phyloP scores from a whole-genome alignment of 2,113 vertebrate genomes.

The Campylomormyrus numenius region DNA sequence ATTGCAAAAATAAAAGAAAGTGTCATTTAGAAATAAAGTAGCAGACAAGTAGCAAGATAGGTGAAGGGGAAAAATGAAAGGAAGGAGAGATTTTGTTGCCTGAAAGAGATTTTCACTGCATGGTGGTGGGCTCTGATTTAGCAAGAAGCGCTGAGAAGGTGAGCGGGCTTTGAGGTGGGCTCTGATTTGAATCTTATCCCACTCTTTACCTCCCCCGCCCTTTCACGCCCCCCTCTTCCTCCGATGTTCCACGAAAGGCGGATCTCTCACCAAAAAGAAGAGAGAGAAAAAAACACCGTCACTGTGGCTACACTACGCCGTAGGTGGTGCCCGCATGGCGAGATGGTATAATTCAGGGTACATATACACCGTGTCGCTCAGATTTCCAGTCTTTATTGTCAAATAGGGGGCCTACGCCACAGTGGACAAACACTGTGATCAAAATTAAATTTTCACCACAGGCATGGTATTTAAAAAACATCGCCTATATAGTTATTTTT shows the following conservation, averaged over 20 bases:
- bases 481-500: neutral
- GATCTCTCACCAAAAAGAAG: conserved; percentile 49
- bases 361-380: neutral
- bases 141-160: conserved; percentile 27
- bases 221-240: conserved; percentile 61
- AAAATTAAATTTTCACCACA: neutral
- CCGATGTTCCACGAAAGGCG: conserved; percentile 68
- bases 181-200: conserved; percentile 64
- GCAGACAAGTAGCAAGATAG: neutral
- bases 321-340: neutral
- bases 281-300: conserved; percentile 36
- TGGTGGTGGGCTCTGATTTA: conserved; percentile 57
- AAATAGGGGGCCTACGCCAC: neutral
- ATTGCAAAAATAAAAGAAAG: neutral
- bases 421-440: neutral
- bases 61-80: neutral
- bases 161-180: conserved; percentile 52
- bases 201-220: conserved; percentile 38
- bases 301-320: conserved; percentile 40
- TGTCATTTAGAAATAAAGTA: neutral
- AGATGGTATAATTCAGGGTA: neutral
- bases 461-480: neutral
- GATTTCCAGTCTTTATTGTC: neutral
- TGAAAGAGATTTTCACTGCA: neutral
- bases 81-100: neutral